Evolutionary conservation across 2,113 vertebrate genomes (phyloP), one percentile per base, ranked within the genome.

Genomic region (Microtus montanus): DNA sequence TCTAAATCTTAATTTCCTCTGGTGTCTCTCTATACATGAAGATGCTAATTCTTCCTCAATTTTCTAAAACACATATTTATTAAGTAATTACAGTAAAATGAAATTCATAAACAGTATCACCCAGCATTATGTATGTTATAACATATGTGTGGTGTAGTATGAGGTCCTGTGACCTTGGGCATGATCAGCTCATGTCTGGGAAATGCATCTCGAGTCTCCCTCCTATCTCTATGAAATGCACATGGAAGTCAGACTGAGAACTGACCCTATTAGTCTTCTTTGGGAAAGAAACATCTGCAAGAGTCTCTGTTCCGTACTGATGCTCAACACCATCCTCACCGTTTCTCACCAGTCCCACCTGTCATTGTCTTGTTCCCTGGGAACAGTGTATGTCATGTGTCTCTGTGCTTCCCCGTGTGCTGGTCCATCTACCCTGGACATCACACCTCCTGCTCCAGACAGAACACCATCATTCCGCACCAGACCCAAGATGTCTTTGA

Each of bases 311-410:
- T 49, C 26, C 35, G 33, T 0, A 1, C n/a, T 35, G 14, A 24
- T 12, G 15, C 28, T 13, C 12, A 41, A 41, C 38, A 10, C 26
- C 6, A 3, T 9, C 38, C n/a, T 54, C 10, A 2, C 49, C 3
- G 0, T 24, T 17, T 19, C 3, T 82, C 28, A 10, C 61, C 22
- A 28, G 14, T 13, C 20, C 80, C 14, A 12, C 0, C 1, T 52
- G 22, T 24, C 2, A 2, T 5, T 7, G 8, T 24, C 15, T 20
- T 80, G 3, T 17, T 5, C 24, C 41, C 22, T 1, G 30, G 38
- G 19, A 0, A 24, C 5, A 33, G 74, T 14, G 0, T 75, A 11
- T 3, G 0, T 0, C 4, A 0, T 0, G 1, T 10, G 38, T 20
- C 87, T 47, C 80, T 52, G 54, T 1, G 0, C 52, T 49, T 35